phyloP scores from a whole-genome alignment of 1,140 invertebrate genomes.

The Pararge aegeria region DNA sequence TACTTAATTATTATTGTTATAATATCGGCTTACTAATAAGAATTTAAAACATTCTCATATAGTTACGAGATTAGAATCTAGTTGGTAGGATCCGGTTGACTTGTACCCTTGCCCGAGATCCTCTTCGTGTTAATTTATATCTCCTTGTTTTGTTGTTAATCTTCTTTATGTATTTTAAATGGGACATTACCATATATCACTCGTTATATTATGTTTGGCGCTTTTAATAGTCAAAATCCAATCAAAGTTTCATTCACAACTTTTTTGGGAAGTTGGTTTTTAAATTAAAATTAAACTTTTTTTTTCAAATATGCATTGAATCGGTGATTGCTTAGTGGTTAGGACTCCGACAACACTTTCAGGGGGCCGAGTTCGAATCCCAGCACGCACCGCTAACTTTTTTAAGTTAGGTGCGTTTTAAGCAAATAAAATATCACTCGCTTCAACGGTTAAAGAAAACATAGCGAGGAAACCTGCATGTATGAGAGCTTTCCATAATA shows the following conservation, averaged over 20 bases:
- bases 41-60: no score
- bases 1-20: slow-evolving; percentile 19
- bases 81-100: slow-evolving; percentile 28
- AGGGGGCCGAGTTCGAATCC: no score
- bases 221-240: neutral
- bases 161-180: slow-evolving; percentile 31
- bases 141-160: slow-evolving; percentile 15
- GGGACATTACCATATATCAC: slow-evolving; percentile 31
- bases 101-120: slow-evolving; percentile 2
- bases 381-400: no score
- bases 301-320: no score
- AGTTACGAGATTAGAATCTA: slow-evolving; percentile 14
- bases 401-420: no score
- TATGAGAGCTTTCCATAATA: no score
- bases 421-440: no score
- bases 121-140: slow-evolving; percentile 16
- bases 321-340: no score
- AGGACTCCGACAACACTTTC: no score
- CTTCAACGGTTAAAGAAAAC: no score
- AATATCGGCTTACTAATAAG: neutral
- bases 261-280: neutral
- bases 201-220: neutral
- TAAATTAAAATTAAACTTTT: no score
- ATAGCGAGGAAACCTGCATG: no score
- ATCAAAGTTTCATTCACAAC: neutral